Conservation (phyloP, 2,113 vertebrate genomes). For the Corynorhinus townsendii region DNA sequence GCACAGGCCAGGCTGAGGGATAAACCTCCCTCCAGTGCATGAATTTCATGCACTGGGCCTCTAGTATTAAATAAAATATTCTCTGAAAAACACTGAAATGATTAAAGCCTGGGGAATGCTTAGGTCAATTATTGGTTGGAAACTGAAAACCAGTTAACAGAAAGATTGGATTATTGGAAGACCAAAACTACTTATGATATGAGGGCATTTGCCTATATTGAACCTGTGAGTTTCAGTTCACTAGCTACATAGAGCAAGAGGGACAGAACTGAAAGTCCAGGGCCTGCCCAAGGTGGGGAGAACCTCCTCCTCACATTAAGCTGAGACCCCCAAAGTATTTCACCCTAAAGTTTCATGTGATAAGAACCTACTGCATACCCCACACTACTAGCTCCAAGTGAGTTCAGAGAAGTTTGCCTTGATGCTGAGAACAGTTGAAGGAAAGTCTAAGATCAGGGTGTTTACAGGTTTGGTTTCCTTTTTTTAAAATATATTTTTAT, state of each 20-base stretch:
- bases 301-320: not conserved
- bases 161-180: not conserved
- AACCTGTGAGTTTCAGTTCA: not conserved
- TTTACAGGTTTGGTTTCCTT: not conserved
- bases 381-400: not conserved
- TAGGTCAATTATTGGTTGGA: not conserved
- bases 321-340: not conserved
- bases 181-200: not conserved
- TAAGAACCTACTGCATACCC: not conserved
- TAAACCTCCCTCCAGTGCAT: too few relatives aligned
- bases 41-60: too few relatives aligned
- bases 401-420: not conserved
- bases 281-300: not conserved
- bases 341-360: not conserved
- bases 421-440: not conserved
- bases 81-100: slow-evolving; percentile 4
- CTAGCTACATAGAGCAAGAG: not conserved
- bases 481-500: too few relatives aligned
- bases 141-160: not conserved
- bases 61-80: not conserved
- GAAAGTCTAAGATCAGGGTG: not conserved
- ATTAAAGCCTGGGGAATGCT: not conserved
- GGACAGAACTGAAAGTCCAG: not conserved
- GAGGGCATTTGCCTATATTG: not conserved
- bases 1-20: too few relatives aligned